Conservation (phyloP, 2,888 invertebrate species). For the Hirtodrosophila trivittata region DNA sequence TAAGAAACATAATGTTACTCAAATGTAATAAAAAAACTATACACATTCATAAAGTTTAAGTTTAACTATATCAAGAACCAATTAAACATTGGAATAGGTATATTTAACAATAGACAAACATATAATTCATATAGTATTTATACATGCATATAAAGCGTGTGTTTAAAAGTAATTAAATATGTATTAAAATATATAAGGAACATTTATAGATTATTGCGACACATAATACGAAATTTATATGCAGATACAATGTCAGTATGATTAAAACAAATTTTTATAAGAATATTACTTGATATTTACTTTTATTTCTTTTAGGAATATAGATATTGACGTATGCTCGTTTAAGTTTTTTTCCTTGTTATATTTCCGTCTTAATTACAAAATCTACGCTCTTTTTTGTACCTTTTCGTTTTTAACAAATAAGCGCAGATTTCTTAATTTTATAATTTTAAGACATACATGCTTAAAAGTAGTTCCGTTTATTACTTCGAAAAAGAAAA, state of each 20-base stretch:
- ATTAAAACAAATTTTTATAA: conserved; percentile 4
- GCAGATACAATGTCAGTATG: conserved; percentile 8
- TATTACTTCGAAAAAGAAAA: conserved; percentile 48
- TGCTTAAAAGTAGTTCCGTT: conserved; percentile 51
- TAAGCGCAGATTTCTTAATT: conserved; percentile 54
- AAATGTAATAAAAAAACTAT: too few relatives aligned
- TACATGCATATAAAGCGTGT: conserved; percentile 2
- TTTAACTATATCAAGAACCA: conserved; percentile 56
- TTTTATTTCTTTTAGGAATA: conserved; percentile 9
- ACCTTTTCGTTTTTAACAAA: conserved; percentile 66
- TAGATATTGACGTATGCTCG: background rate
- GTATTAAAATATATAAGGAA: conserved; percentile 63
- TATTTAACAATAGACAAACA: conserved; percentile 3
- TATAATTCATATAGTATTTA: conserved; percentile 5
- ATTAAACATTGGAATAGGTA: conserved; percentile 28
- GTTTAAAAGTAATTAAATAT: conserved; percentile 1
- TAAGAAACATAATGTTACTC: too few relatives aligned
- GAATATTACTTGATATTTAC: conserved; percentile 10
- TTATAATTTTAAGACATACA: conserved; percentile 46
- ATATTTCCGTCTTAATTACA: conserved; percentile 32
- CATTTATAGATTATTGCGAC: conserved; percentile 73
- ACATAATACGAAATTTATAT: conserved; percentile 62
- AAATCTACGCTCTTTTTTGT: conserved; percentile 63
- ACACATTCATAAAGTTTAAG: conserved; percentile 36
- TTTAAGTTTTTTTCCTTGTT: conserved; percentile 7